A percentile compares a stretch with the other conserved stretches of the same genome.
Conservation (phyloP, 1,140 invertebrate species). For the Carposina sasakii region DNA sequence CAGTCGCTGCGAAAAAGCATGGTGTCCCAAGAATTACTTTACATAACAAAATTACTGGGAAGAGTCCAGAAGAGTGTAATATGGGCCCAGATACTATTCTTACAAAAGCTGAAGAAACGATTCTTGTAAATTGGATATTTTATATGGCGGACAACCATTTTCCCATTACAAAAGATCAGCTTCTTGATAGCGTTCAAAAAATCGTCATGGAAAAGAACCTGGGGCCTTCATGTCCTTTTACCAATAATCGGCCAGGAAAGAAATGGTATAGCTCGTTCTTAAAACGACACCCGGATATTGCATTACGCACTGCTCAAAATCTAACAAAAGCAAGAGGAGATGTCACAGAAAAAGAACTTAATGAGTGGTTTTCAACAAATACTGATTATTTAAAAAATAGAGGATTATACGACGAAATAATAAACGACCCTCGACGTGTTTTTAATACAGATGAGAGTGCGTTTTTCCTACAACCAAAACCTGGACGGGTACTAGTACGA, state of each 20-base stretch:
- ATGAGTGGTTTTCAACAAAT: constrained; percentile 22
- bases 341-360: constrained; percentile 24
- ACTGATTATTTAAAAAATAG: background rate
- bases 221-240: constrained; percentile 35
- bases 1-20: constrained; percentile 28
- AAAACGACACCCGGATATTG: constrained; percentile 30
- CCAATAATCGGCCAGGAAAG: constrained; percentile 29
- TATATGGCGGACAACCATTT: constrained; percentile 42
- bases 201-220: constrained; percentile 33
- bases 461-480: background rate
- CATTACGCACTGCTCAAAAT: constrained; percentile 28
- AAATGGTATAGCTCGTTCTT: constrained; percentile 35
- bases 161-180: constrained; percentile 41
- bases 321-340: constrained; percentile 26
- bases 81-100: constrained; percentile 33
- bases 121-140: constrained; percentile 37
- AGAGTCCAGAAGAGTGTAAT: constrained; percentile 26
- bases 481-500: background rate
- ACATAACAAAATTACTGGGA: constrained; percentile 35
- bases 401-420: background rate
- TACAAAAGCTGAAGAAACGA: constrained; percentile 33
- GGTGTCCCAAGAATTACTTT: constrained; percentile 40
- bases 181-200: constrained; percentile 43
- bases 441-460: constrained; percentile 3
- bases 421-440: background rate